Conservation (phyloP, 2,888 invertebrate species). For the Sinohyriopsis cumingii region DNA sequence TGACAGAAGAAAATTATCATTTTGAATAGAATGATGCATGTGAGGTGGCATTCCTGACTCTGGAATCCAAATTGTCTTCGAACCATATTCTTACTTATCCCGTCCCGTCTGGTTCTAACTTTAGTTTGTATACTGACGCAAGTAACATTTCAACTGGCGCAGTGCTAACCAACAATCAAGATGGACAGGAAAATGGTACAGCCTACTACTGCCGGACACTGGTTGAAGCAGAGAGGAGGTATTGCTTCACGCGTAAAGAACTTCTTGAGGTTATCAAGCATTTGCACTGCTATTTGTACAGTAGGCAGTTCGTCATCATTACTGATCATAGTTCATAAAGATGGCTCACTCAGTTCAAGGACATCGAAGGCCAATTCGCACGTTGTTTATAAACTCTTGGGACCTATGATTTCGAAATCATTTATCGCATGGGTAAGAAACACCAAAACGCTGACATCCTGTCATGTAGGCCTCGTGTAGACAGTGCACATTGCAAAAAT, state of each 20-base stretch:
- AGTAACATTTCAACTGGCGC: background rate
- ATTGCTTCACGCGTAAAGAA: constrained; percentile 7
- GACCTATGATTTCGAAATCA: no score
- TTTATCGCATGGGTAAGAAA: no score
- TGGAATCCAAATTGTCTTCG: background rate
- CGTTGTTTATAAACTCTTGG: no score
- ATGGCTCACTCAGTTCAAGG: no score
- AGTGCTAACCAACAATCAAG: background rate
- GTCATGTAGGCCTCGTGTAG: no score
- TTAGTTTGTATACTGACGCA: constrained; percentile 5
- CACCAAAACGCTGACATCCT: no score
- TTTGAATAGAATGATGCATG: background rate
- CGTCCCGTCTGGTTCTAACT: background rate
- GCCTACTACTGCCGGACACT: background rate
- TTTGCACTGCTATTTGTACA: background rate
- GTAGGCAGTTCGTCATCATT: background rate
- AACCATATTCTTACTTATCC: background rate
- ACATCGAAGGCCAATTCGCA: no score
- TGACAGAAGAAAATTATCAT: background rate
- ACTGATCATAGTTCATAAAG: no score
- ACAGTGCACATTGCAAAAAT: no score
- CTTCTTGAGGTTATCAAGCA: background rate
- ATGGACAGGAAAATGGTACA: background rate
- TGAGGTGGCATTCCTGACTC: background rate
- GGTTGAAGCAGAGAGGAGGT: background rate